A percentile compares a stretch with the other conserved stretches of the same genome.
Evolutionary conservation across 2,113 vertebrate genomes (phyloP).

Genomic region (Litocranius walleri): DNA sequence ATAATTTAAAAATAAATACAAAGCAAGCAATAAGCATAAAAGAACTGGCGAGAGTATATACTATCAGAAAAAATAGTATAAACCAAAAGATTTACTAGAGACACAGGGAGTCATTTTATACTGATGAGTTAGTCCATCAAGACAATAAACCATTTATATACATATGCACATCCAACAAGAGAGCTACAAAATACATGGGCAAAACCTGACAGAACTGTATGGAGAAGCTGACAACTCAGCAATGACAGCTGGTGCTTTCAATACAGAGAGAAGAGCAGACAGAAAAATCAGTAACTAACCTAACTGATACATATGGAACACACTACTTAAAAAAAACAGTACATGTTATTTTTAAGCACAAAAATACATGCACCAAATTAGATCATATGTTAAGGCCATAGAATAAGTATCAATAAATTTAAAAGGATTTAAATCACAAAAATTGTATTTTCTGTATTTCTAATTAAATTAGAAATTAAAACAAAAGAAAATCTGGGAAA

Average conservation of each 20-base stretch:
- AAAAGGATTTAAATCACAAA: background rate
- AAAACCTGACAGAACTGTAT: background rate
- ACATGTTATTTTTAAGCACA: background rate
- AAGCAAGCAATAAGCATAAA: background rate
- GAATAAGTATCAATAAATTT: background rate
- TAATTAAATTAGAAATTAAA: slow-evolving; percentile 1
- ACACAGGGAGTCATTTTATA: background rate
- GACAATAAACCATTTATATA: background rate
- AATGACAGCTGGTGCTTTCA: background rate
- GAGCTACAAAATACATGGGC: background rate
- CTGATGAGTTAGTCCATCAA: background rate
- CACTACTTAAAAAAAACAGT: background rate
- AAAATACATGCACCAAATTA: background rate
- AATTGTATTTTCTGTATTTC: background rate
- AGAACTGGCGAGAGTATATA: background rate
- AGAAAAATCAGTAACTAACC: background rate
- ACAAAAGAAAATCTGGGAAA: background rate
- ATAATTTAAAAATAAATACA: background rate
- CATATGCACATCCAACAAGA: background rate
- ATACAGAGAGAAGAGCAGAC: background rate
- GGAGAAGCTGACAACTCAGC: background rate
- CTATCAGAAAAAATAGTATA: background rate
- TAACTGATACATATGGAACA: background rate
- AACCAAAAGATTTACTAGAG: background rate
- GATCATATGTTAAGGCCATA: background rate